Percentiles rank a stretch among this genome's conserved stretches.
Evolutionary conservation across 2,113 vertebrate genomes (phyloP).

Genomic region (Pomatostomus ruficeps): DNA sequence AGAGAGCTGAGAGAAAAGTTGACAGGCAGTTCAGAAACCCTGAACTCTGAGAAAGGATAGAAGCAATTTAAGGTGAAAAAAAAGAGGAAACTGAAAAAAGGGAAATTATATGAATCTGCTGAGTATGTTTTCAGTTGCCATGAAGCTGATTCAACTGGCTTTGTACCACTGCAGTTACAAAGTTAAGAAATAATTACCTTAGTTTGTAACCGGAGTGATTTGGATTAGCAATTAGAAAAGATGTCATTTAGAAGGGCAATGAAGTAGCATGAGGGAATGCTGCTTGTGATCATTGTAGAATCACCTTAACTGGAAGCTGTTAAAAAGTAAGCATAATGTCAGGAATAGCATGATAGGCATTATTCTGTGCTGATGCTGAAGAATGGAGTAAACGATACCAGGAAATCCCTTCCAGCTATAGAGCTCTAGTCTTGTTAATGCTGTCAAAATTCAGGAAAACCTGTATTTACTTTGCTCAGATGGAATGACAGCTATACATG

Average conservation of each 20-base stretch:
- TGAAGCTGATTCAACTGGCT: not conserved
- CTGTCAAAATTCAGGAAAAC: not conserved
- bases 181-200: not conserved
- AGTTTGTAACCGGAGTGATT: not conserved
- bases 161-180: not conserved
- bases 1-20: not conserved
- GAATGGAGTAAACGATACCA: not conserved
- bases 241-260: not conserved
- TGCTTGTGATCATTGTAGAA: not conserved
- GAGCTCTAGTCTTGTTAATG: not conserved
- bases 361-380: not conserved
- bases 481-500: not conserved
- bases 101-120: not conserved
- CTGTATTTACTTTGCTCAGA: not conserved
- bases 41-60: not conserved
- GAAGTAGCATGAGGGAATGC: not conserved
- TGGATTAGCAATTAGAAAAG: not conserved
- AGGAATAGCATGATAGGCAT: not conserved
- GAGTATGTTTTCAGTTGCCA: not conserved
- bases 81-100: not conserved
- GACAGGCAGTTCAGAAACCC: not conserved
- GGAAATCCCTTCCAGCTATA: conserved; percentile 1
- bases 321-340: not conserved
- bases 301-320: not conserved
- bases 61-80: not conserved